Evolutionary conservation across 2,113 vertebrate genomes (phyloP).

Genomic region (Tetrao urogallus): DNA sequence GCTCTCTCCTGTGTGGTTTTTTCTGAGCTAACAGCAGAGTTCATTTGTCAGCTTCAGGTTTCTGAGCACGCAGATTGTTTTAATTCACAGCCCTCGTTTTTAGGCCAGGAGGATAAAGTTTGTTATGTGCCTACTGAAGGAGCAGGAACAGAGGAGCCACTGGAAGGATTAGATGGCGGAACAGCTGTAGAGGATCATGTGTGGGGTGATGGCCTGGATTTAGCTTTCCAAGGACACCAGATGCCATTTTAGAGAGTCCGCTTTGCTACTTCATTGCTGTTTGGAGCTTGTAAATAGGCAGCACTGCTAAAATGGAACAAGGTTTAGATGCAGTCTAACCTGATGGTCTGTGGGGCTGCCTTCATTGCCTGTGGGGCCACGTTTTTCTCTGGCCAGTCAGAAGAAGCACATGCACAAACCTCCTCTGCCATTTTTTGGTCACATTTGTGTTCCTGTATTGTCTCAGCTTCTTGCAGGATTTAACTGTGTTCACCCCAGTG

Average conservation of each 20-base stretch:
- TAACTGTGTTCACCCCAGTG: background rate
- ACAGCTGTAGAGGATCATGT: background rate
- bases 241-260: background rate
- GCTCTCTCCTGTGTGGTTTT: background rate
- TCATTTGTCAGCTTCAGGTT: background rate
- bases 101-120: background rate
- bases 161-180: background rate
- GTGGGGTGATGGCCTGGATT: background rate
- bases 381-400: background rate
- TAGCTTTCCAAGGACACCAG: background rate
- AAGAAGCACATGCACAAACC: rapidly evolving
- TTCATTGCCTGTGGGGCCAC: background rate
- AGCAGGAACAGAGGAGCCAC: background rate
- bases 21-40: background rate
- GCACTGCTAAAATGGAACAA: background rate
- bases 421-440: background rate
- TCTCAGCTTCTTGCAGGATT: background rate
- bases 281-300: background rate
- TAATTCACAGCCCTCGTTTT: background rate
- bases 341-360: background rate
- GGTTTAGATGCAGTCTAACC: background rate
- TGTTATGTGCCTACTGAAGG: background rate
- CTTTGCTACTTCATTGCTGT: background rate
- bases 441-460: background rate
- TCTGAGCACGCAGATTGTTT: rapidly evolving